Conservation (phyloP, 92 coral and sea anemone species). For the Porites cylindrica region DNA sequence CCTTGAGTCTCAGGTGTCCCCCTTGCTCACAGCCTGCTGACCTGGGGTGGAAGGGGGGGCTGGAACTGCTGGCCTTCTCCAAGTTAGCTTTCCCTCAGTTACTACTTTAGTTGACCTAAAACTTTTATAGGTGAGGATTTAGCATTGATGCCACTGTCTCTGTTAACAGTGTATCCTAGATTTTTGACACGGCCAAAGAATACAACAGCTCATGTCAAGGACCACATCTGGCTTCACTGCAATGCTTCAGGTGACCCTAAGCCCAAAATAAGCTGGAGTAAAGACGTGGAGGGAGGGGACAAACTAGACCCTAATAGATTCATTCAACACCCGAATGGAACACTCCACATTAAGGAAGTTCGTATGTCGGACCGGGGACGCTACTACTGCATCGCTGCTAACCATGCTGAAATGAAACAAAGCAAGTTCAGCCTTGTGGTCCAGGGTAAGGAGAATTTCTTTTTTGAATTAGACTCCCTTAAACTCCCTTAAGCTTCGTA, state of each 20-base stretch:
- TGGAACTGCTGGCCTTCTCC: too few species aligned
- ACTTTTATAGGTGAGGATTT: too few species aligned
- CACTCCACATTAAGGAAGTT: slow-evolving; percentile 70
- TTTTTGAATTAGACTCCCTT: background rate
- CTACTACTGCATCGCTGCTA: slow-evolving; percentile 88
- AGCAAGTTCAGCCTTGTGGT: slow-evolving; percentile 68
- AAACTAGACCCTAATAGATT: slow-evolving; percentile 61
- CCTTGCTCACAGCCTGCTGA: too few species aligned
- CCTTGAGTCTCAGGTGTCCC: too few species aligned
- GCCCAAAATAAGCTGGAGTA: slow-evolving; percentile 89
- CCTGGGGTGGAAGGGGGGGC: too few species aligned
- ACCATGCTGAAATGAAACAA: slow-evolving; percentile 60
- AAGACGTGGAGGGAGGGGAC: slow-evolving; percentile 71
- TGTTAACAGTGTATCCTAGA: slow-evolving; percentile 69
- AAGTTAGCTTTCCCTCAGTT: too few species aligned
- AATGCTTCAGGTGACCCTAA: slow-evolving; percentile 85
- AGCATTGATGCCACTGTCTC: background rate
- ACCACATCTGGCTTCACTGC: slow-evolving; percentile 81
- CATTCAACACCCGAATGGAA: slow-evolving; percentile 64
- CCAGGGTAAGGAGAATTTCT: slow-evolving; percentile 22
- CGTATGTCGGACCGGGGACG: slow-evolving; percentile 59
- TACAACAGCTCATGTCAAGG: slow-evolving; percentile 68
- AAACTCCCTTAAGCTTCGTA: background rate
- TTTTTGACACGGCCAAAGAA: slow-evolving; percentile 79
- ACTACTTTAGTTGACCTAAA: too few species aligned